These are phyloP conservation scores for Himalopsyche anomala DNA, from an alignment of 2,888 invertebrate species.

Conservation along the genomic window DNA sequence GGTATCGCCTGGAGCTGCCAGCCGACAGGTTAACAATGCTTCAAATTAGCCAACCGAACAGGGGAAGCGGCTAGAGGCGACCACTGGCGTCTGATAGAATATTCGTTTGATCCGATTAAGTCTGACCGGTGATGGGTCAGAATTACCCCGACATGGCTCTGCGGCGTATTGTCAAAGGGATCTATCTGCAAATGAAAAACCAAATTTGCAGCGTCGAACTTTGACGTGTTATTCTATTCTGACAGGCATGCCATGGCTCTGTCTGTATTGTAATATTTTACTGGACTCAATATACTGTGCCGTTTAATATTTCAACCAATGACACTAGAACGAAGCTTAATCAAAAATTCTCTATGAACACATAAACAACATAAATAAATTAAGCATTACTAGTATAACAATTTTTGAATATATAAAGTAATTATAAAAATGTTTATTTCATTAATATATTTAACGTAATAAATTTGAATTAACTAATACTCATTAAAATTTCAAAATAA, in stretches of 20 bases:
- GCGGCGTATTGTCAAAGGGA: constrained; percentile 6
- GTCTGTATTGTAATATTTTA: not conserved
- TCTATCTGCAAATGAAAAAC: constrained; percentile 20
- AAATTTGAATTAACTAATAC: no score
- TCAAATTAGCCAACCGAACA: constrained; percentile 20
- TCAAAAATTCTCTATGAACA: not conserved
- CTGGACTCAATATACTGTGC: not conserved
- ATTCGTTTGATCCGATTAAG: constrained; percentile 14
- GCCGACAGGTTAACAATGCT: constrained; percentile 24
- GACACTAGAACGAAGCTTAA: not conserved
- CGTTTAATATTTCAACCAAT: not conserved
- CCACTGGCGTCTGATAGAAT: constrained; percentile 22
- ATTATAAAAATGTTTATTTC: no score
- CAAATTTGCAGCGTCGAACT: not conserved
- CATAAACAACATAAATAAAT: no score
- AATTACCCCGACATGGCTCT: not conserved
- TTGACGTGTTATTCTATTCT: not conserved
- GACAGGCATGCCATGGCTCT: not conserved
- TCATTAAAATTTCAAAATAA: no score
- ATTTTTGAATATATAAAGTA: no score
- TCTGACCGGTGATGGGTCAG: constrained; percentile 31
- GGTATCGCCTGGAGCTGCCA: not conserved
- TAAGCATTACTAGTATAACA: no score
- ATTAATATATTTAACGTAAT: no score
- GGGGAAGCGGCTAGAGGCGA: not conserved